Percentiles rank a stretch among this genome's conserved stretches.
These are phyloP conservation scores for Rhagoletis zephyria DNA, from an alignment of 1,140 invertebrate species.

Conservation along the genomic window DNA sequence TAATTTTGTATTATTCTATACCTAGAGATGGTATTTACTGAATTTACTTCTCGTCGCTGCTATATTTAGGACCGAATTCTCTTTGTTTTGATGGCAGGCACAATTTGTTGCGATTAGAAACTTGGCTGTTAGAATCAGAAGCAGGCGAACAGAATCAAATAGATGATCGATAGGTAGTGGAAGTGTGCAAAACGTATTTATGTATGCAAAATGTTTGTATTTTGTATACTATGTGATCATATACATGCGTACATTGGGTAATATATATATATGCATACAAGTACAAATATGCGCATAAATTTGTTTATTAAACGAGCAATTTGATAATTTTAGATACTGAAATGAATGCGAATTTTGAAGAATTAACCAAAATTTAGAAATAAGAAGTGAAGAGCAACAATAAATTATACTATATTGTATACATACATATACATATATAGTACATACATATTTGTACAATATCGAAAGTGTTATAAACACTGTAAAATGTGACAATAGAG, in stretches of 20 bases:
- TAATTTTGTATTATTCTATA: background rate
- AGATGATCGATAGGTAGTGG: background rate
- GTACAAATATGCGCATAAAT: background rate
- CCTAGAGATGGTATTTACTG: background rate
- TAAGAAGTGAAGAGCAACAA: background rate
- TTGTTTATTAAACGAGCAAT: background rate
- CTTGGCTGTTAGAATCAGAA: background rate
- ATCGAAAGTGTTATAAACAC: too few species aligned
- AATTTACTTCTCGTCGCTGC: background rate
- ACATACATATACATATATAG: too few species aligned
- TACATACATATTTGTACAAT: background rate
- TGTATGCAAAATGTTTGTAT: background rate
- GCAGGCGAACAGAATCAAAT: slow-evolving; percentile 30
- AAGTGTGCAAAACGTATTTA: background rate
- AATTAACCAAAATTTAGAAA: background rate
- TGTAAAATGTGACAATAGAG: too few species aligned
- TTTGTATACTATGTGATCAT: background rate
- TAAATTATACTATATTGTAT: too few species aligned
- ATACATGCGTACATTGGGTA: background rate
- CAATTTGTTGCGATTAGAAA: slow-evolving; percentile 35
- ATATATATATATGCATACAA: background rate
- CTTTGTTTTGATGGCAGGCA: slow-evolving; percentile 19
- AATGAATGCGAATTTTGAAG: slow-evolving; percentile 30
- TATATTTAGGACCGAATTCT: background rate
- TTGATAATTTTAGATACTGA: slow-evolving; percentile 7